These are phyloP conservation scores for Aphaenogaster rudis DNA, from an alignment of 1,140 invertebrate genomes.

Conservation along the genomic window DNA sequence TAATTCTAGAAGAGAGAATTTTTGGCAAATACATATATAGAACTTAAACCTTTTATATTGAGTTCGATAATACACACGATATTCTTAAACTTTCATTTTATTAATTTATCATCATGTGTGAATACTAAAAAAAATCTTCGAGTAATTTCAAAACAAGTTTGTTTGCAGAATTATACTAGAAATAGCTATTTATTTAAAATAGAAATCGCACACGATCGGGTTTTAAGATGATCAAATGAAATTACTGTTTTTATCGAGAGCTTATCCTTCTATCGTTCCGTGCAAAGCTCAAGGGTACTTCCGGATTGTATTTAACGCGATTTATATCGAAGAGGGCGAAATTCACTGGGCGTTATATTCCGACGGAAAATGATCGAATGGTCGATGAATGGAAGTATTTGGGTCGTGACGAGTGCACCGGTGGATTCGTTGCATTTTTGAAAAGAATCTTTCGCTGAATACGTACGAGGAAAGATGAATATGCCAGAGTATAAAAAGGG, in stretches of 20 bases:
- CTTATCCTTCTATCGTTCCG: constrained; percentile 33
- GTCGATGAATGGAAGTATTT: constrained; percentile 67
- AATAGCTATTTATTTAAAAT: constrained; percentile 35
- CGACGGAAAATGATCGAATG: constrained; percentile 60
- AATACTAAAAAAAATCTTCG: not conserved
- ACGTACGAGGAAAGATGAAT: not conserved
- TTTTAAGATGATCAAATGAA: constrained; percentile 42
- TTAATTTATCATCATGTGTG: not conserved
- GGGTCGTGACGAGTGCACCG: constrained; percentile 59
- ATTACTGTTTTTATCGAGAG: constrained; percentile 33
- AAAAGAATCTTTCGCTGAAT: constrained; percentile 65
- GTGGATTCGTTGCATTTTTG: constrained; percentile 56
- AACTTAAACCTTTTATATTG: not conserved
- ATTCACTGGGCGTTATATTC: constrained; percentile 36
- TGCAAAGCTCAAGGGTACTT: constrained; percentile 30
- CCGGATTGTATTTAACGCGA: constrained; percentile 52
- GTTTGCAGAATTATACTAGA: constrained; percentile 4
- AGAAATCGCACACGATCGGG: constrained; percentile 12
- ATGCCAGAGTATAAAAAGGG: not conserved
- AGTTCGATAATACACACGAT: not conserved
- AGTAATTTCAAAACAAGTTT: not conserved
- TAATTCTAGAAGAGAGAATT: not conserved
- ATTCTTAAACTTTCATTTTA: not conserved
- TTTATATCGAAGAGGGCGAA: constrained; percentile 38
- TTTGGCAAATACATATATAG: too few species aligned